phyloP scores from a whole-genome alignment of 2,888 invertebrate species.

The Amorpha juglandis region DNA sequence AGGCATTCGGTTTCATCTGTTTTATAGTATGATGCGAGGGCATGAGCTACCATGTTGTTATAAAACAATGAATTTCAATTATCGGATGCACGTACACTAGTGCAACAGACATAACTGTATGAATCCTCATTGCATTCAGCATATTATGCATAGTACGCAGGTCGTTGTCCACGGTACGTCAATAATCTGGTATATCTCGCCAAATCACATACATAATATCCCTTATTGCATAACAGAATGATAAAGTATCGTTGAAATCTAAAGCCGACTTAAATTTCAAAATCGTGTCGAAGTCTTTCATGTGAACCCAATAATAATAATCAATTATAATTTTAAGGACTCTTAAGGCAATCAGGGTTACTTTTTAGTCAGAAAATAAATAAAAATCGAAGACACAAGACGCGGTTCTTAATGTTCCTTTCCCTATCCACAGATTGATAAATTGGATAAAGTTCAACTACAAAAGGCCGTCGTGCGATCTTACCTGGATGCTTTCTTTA shows the following conservation, averaged over 20 bases:
- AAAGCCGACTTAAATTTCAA: too few species aligned
- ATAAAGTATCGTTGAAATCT: not conserved
- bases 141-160: conserved; percentile 54
- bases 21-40: not conserved
- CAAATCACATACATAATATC: not conserved
- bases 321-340: too few species aligned
- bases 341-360: too few species aligned
- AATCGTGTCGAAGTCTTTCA: too few species aligned
- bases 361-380: too few species aligned
- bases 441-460: conserved; percentile 21
- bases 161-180: conserved; percentile 57
- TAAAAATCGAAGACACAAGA: not conserved
- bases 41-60: conserved; percentile 19
- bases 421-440: conserved; percentile 22
- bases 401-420: not conserved
- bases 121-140: conserved; percentile 50
- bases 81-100: conserved; percentile 47
- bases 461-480: conserved; percentile 48
- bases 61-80: conserved; percentile 62
- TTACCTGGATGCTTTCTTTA: conserved; percentile 74
- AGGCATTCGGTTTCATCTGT: not conserved
- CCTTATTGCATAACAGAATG: not conserved
- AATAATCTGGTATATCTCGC: conserved; percentile 40
- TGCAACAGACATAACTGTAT: conserved; percentile 44
- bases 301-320: too few species aligned